A percentile compares a stretch with the other conserved stretches of the same genome.
These are phyloP conservation scores for Elysia crispata DNA, from an alignment of 2,888 invertebrate species.

Conservation along the genomic window DNA sequence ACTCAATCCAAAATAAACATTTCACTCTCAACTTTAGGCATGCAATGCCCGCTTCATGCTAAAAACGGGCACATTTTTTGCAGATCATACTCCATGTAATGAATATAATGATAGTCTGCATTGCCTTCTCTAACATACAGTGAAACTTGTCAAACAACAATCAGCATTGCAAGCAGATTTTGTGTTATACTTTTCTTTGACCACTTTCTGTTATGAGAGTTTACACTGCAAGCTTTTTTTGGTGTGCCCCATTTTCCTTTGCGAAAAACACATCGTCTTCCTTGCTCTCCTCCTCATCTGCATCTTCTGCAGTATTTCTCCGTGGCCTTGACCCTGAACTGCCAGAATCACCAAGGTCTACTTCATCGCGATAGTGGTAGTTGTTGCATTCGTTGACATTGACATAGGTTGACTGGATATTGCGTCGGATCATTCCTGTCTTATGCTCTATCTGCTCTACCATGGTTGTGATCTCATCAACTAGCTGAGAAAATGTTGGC, in stretches of 20 bases:
- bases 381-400: conserved; percentile 60
- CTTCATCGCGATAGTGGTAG: conserved; percentile 59
- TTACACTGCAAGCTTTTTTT: too few species aligned
- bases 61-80: too few species aligned
- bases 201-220: too few species aligned
- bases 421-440: conserved; percentile 62
- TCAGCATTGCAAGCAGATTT: too few species aligned
- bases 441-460: conserved; percentile 65
- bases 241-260: neutral
- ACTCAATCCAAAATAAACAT: too few species aligned
- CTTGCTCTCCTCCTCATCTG: neutral
- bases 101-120: too few species aligned
- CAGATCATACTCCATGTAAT: too few species aligned
- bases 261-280: conserved; percentile 37
- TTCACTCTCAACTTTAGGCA: too few species aligned
- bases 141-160: too few species aligned
- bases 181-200: too few species aligned
- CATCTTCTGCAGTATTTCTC: neutral
- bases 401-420: conserved; percentile 68
- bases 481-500: conserved; percentile 64
- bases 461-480: conserved; percentile 63
- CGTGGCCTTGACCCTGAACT: neutral
- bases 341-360: conserved; percentile 32
- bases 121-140: too few species aligned
- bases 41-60: too few species aligned